Percentiles rank a stretch among this genome's conserved stretches.
Evolutionary conservation across 30 jellyfish, hydroid and myxozoan species (phyloP).

Genomic region (Aurelia sp.): DNA sequence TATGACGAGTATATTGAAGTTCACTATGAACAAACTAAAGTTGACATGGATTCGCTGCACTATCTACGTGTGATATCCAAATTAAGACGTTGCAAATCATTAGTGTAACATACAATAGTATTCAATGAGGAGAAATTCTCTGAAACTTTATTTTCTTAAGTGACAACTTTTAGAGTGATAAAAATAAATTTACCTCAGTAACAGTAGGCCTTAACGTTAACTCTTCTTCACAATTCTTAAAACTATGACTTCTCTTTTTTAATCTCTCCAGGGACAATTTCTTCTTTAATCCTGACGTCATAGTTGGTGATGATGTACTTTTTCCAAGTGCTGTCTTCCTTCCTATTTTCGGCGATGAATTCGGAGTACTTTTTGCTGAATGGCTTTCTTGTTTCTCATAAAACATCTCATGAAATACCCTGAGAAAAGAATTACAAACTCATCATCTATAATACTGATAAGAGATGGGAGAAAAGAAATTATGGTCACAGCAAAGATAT

Average conservation of each 20-base stretch:
- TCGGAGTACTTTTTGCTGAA: constrained; percentile 54
- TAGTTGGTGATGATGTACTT: constrained; percentile 61
- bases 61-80: too few species aligned
- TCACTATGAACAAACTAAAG: too few species aligned
- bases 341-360: constrained; percentile 22
- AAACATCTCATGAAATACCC: constrained; percentile 87
- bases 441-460: too few species aligned
- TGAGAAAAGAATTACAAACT: background rate
- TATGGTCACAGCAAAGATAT: too few species aligned
- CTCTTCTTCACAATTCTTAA: constrained; percentile 57
- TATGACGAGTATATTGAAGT: too few species aligned
- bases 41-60: too few species aligned
- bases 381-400: constrained; percentile 31
- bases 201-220: constrained; percentile 15
- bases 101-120: too few species aligned
- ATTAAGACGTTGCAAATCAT: too few species aligned
- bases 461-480: too few species aligned
- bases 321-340: constrained; percentile 8
- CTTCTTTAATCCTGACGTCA: constrained; percentile 62
- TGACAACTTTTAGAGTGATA: too few species aligned
- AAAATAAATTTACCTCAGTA: constrained; percentile 49
- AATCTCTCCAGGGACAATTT: constrained; percentile 63
- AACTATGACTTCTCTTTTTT: constrained; percentile 64
- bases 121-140: too few species aligned
- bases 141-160: too few species aligned